These are phyloP conservation scores for Drosophila oshimai DNA, from an alignment of 1,140 invertebrate genomes.

Conservation along the genomic window DNA sequence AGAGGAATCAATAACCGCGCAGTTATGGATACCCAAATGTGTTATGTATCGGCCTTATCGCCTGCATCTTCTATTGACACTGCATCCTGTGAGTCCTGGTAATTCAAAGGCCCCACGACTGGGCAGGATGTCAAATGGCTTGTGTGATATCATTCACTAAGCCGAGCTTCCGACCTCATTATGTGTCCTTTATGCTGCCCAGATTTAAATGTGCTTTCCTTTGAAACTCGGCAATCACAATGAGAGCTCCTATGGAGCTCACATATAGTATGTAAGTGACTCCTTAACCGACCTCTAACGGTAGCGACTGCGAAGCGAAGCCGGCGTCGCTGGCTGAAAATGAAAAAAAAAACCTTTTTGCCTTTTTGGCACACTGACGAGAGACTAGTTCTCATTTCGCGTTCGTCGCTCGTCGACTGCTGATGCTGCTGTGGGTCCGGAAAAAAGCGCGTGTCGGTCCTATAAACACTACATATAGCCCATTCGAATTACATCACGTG, in stretches of 20 bases:
- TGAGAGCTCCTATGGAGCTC: background rate
- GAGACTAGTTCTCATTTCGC: constrained; percentile 72
- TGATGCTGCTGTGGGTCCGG: constrained; percentile 61
- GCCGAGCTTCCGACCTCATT: constrained; percentile 35
- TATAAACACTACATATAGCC: background rate
- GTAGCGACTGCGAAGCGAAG: constrained; percentile 40
- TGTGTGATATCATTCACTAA: constrained; percentile 70
- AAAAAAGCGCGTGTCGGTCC: constrained; percentile 32
- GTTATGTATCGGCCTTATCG: constrained; percentile 49
- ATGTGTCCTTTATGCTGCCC: constrained; percentile 17
- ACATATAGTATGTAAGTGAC: background rate
- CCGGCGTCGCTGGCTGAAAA: constrained; percentile 21
- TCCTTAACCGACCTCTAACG: constrained; percentile 38
- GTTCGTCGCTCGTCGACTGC: constrained; percentile 62
- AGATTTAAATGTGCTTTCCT: constrained; percentile 23
- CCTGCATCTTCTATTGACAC: constrained; percentile 49
- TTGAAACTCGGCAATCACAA: constrained; percentile 9
- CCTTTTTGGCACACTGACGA: constrained; percentile 66
- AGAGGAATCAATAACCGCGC: constrained; percentile 43
- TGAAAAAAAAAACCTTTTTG: constrained; percentile 42
- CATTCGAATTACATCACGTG: constrained; percentile 2
- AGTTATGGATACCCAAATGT: constrained; percentile 58
- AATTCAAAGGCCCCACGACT: constrained; percentile 60
- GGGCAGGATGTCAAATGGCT: constrained; percentile 73
- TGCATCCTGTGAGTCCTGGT: constrained; percentile 63